These are phyloP conservation scores for Acanthosepion lycidas DNA, from an alignment of 2,888 invertebrate genomes.

Conservation along the genomic window DNA sequence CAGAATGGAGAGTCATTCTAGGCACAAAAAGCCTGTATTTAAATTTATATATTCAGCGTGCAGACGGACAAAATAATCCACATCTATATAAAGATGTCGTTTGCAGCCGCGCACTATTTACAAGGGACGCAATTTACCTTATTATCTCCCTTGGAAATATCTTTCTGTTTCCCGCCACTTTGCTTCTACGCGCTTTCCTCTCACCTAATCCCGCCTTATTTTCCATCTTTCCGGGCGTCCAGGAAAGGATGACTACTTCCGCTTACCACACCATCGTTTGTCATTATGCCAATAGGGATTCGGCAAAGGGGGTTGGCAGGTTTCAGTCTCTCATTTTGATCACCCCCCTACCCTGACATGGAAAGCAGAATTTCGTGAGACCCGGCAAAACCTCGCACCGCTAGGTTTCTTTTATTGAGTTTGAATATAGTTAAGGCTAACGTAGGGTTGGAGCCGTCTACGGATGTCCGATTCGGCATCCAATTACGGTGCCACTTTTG, in stretches of 20 bases:
- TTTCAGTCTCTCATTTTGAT: background rate
- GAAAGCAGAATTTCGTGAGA: background rate
- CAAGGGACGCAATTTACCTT: background rate
- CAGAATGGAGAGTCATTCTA: too few species aligned
- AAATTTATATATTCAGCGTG: too few species aligned
- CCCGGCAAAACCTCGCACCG: background rate
- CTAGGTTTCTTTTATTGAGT: constrained; percentile 33
- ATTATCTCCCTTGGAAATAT: constrained; percentile 33
- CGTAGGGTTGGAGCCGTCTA: too few species aligned
- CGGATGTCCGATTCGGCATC: background rate
- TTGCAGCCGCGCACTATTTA: background rate
- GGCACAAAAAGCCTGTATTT: too few species aligned
- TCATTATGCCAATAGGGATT: background rate
- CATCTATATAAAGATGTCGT: too few species aligned
- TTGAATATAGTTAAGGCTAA: background rate
- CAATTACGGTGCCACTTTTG: background rate
- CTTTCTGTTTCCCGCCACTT: background rate
- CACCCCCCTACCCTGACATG: background rate
- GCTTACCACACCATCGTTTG: background rate
- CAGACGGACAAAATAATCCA: too few species aligned
- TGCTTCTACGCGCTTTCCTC: background rate
- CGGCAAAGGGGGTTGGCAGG: background rate
- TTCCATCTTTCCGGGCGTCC: background rate
- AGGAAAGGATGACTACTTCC: constrained; percentile 33
- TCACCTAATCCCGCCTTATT: background rate